These are phyloP conservation scores for Anoplophora glabripennis DNA, from an alignment of 1,140 invertebrate genomes.

Conservation along the genomic window DNA sequence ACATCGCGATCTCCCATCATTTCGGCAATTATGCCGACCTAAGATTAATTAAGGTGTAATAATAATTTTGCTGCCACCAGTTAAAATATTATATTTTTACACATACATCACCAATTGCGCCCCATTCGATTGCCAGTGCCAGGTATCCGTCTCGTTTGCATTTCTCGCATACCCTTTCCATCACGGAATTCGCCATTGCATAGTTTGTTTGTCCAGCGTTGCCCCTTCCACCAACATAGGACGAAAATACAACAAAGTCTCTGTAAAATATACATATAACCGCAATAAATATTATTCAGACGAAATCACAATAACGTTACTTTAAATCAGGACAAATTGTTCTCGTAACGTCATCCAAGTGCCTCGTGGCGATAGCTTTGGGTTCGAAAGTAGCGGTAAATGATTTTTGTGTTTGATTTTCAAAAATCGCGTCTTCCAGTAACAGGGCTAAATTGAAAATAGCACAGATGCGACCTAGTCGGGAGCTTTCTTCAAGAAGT, in stretches of 20 bases:
- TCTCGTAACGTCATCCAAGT: slow-evolving; percentile 59
- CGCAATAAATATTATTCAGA: no score
- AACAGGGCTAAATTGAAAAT: slow-evolving; percentile 82
- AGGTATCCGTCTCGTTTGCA: slow-evolving; percentile 59
- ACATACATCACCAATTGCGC: slow-evolving; percentile 69
- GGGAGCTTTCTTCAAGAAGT: slow-evolving; percentile 60
- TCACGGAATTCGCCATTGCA: slow-evolving; percentile 70
- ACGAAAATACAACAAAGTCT: slow-evolving; percentile 77
- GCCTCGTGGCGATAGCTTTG: slow-evolving; percentile 60
- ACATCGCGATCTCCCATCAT: slow-evolving; percentile 77
- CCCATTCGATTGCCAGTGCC: slow-evolving; percentile 69
- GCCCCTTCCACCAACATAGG: slow-evolving; percentile 82
- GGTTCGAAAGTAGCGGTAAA: slow-evolving; percentile 57
- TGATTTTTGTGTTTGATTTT: slow-evolving; percentile 60
- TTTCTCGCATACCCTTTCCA: slow-evolving; percentile 69
- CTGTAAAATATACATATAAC: no score
- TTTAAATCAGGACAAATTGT: slow-evolving; percentile 57
- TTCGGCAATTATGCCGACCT: slow-evolving; percentile 73
- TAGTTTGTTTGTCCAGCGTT: slow-evolving; percentile 90
- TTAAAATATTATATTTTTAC: no score
- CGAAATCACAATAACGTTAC: no score
- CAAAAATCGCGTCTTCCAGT: slow-evolving; percentile 60
- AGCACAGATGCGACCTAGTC: slow-evolving; percentile 67
- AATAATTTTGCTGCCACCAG: slow-evolving; percentile 28
- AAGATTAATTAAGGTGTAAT: no score